Conservation (phyloP, 2,113 vertebrate species). For the Anarrhichthys ocellatus region DNA sequence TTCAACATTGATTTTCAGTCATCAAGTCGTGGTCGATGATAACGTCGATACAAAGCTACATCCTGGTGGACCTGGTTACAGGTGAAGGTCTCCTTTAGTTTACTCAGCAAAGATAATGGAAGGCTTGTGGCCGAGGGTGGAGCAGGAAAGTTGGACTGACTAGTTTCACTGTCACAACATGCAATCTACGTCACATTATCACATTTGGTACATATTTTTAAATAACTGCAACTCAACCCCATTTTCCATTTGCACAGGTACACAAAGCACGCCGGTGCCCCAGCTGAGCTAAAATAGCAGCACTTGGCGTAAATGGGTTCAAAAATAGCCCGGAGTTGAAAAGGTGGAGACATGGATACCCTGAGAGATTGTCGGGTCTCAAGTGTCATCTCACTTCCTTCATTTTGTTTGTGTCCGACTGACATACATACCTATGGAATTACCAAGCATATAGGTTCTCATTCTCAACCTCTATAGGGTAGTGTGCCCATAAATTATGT, state of each 20-base stretch:
- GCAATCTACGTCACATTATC: neutral
- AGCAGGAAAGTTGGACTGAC: neutral
- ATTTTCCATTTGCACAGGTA: neutral
- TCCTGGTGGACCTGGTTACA: neutral
- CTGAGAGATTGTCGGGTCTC: constrained; percentile 48
- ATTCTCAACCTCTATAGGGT: neutral
- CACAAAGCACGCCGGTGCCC: constrained; percentile 19
- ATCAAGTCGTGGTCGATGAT: neutral
- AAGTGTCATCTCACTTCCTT: constrained; percentile 62
- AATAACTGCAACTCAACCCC: constrained; percentile 15
- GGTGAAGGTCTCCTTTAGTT: neutral
- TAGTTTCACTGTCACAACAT: neutral
- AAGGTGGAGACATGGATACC: constrained; percentile 43
- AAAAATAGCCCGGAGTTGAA: constrained; percentile 66
- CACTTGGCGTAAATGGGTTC: constrained; percentile 47
- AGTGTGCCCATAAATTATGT: neutral
- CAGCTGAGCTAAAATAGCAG: constrained; percentile 60
- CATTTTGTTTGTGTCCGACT: constrained; percentile 39
- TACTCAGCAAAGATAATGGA: neutral
- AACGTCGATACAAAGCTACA: neutral
- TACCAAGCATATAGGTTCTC: neutral
- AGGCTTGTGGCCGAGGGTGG: neutral
- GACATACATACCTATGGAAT: neutral
- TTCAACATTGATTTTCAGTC: neutral
- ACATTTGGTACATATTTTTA: neutral